These are phyloP conservation scores for Phenganax marumi DNA, from an alignment of 92 coral and sea anemone species.

Conservation along the genomic window DNA sequence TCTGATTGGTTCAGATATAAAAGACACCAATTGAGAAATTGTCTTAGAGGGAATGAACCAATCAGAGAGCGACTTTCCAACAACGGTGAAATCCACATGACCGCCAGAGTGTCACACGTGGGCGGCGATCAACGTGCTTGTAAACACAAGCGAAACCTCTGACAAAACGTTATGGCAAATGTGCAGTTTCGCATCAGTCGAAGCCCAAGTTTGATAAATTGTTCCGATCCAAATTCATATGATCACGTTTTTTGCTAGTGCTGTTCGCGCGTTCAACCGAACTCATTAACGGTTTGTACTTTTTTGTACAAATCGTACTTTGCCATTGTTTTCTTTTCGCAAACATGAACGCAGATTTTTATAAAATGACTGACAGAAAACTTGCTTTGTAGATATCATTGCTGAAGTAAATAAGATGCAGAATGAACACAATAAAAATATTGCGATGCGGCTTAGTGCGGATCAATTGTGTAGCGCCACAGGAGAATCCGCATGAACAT, in stretches of 20 bases:
- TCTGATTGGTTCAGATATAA: conserved; percentile 28
- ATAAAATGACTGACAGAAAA: neutral
- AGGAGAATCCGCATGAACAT: conserved; percentile 28
- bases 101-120: conserved; percentile 49
- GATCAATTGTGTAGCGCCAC: conserved; percentile 38
- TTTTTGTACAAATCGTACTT: conserved; percentile 8
- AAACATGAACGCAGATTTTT: conserved; percentile 14
- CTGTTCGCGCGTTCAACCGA: neutral
- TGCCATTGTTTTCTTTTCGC: neutral
- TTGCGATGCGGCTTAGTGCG: conserved; percentile 7
- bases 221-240: neutral
- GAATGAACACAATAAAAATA: conserved; percentile 23
- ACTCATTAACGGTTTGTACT: neutral
- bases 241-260: neutral
- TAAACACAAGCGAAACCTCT: conserved; percentile 38
- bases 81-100: conserved; percentile 50
- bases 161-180: neutral
- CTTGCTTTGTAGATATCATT: neutral
- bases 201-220: neutral
- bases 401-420: neutral
- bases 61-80: conserved; percentile 29
- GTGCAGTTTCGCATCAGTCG: neutral
- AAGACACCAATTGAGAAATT: conserved; percentile 41
- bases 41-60: conserved; percentile 23
- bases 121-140: conserved; percentile 47